Conservation (phyloP, 2,888 invertebrate genomes). For the Anticlea derivata region DNA sequence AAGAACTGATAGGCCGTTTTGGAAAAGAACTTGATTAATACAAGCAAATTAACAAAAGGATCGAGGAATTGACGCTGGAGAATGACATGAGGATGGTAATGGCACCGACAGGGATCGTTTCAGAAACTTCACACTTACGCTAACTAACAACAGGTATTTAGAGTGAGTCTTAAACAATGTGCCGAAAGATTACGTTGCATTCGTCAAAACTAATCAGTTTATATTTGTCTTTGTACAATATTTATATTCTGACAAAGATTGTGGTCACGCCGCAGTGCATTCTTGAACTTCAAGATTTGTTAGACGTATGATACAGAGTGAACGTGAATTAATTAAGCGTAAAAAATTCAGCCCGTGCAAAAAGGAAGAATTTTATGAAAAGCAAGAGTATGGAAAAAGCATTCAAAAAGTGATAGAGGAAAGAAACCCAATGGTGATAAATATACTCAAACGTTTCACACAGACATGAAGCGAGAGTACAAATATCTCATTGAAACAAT, state of each 20-base stretch:
- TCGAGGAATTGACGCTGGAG: constrained; percentile 63
- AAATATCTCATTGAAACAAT: constrained; percentile 66
- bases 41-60: constrained; percentile 73
- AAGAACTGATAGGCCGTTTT: constrained; percentile 84
- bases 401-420: constrained; percentile 76
- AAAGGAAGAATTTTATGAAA: constrained; percentile 76
- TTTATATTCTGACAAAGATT: constrained; percentile 62
- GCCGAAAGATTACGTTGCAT: constrained; percentile 57
- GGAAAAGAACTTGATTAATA: constrained; percentile 77
- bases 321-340: constrained; percentile 75
- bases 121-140: constrained; percentile 49
- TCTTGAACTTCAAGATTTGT: constrained; percentile 65
- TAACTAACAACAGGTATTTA: constrained; percentile 48
- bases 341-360: constrained; percentile 80
- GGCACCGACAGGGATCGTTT: constrained; percentile 53
- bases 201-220: constrained; percentile 46
- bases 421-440: constrained; percentile 66
- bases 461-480: constrained; percentile 50
- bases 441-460: constrained; percentile 51
- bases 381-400: constrained; percentile 80
- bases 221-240: constrained; percentile 48
- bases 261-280: constrained; percentile 75
- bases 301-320: constrained; percentile 75
- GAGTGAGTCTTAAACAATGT: constrained; percentile 64
- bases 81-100: constrained; percentile 67